A percentile compares a stretch with the other conserved stretches of the same genome.
phyloP scores from a whole-genome alignment of 2,888 invertebrate genomes.

The Limnephilus rhombicus region DNA sequence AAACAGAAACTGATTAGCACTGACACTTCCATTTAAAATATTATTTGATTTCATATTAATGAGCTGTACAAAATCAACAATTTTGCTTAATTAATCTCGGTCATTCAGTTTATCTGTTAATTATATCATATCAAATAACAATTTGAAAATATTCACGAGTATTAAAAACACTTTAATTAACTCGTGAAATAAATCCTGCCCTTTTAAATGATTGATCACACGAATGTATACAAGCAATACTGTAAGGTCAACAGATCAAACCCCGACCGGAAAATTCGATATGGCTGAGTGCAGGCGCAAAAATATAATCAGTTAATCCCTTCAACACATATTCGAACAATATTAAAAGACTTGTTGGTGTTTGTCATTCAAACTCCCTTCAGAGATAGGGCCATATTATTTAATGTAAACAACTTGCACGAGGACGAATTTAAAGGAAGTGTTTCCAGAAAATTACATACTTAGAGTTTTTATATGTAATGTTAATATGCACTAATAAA shows the following conservation, averaged over 20 bases:
- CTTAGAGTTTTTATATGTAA: too few species aligned
- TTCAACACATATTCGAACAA: not conserved
- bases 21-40: too few species aligned
- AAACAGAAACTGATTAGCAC: too few species aligned
- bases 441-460: not conserved
- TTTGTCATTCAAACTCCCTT: not conserved
- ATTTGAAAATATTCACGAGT: not conserved
- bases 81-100: not conserved
- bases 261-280: not conserved
- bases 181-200: not conserved
- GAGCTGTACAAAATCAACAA: not conserved
- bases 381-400: not conserved
- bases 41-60: not conserved
- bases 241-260: not conserved
- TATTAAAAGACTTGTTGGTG: not conserved
- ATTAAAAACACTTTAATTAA: not conserved
- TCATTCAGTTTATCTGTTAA: not conserved
- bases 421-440: not conserved
- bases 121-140: not conserved
- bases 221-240: not conserved
- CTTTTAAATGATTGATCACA: not conserved
- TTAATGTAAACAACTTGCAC: not conserved
- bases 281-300: not conserved
- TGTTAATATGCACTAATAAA: too few species aligned
- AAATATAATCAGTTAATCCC: conserved; percentile 9